Evolutionary conservation across 2,888 invertebrate genomes (phyloP).

Genomic region (Stomorhina lunata): DNA sequence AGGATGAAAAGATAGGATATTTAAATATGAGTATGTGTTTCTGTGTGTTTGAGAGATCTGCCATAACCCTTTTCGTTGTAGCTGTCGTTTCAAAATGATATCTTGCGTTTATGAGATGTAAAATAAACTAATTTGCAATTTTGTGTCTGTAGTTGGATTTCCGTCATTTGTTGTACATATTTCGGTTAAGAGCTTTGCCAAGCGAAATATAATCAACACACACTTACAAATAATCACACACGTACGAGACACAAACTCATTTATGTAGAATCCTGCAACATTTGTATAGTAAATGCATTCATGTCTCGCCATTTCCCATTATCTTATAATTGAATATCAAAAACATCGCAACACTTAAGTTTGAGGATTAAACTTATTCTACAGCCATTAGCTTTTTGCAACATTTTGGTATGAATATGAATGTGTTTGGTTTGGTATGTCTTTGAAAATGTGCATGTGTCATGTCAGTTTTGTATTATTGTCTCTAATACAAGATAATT

Average conservation of each 20-base stretch:
- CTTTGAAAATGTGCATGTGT: background rate
- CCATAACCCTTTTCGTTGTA: conserved; percentile 45
- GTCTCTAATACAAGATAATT: conserved; percentile 5
- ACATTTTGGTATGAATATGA: background rate
- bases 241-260: background rate
- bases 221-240: conserved; percentile 10
- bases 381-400: background rate
- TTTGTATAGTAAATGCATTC: background rate
- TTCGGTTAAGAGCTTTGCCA: conserved; percentile 35
- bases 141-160: conserved; percentile 54
- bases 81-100: conserved; percentile 54
- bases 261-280: no score
- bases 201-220: conserved; percentile 32
- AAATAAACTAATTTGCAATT: conserved; percentile 68
- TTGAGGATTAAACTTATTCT: conserved; percentile 19
- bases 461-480: background rate
- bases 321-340: background rate
- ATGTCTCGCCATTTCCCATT: conserved; percentile 20
- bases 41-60: background rate
- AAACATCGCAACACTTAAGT: background rate
- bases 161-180: conserved; percentile 42
- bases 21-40: background rate
- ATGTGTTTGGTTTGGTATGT: background rate
- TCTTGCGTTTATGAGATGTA: conserved; percentile 56
- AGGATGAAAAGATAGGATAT: conserved; percentile 23